Base-by-base conservation (phyloP, 1,140 invertebrate species). In the Bombus superbus region DNA sequence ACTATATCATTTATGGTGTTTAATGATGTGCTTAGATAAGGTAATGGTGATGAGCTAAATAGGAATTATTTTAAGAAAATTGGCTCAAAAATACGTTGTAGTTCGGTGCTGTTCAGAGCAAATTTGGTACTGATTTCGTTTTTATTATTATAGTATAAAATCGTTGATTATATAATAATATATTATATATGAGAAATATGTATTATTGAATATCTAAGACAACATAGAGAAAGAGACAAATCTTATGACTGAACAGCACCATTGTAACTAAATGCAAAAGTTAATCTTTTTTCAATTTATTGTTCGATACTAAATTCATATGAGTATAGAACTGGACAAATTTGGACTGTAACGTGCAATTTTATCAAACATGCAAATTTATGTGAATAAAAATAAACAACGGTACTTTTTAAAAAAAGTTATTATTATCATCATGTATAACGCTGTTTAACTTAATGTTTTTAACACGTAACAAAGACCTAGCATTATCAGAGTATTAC, bases 401-500 rank as follows among this genome's bases (percentile, higher is more conserved):
- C 42, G 13, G n/a, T 72, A 73, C 40, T 64, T 85, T 85, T 25
- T n/a, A n/a, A 62, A n/a, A 85, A 85, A 57, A 73, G 47, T 80
- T 28, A 72, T 84, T 28, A 59, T 72, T n/a, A 62, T 82, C 25
- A 59, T 84, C 47, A 25, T 72, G 44, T 80, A 85, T 62, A 72
- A 72, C 64, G 25, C 47, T 25, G 28, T 72, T 85, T 35, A 57
- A 69, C 13, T 35, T 72, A 72, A 62, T 72, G 9, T 53, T 35
- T 72, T 25, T n/a, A 44, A 75, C 47, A 22, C 10, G 38, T 81
- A 81, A 74, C 57, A 73, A 74, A 81, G 57, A 81, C 13, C 22
- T 81, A 85, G 44, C 79, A 32, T 85, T 59, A 71, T 69, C 74
- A 85, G 28, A 68, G 38, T 75, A 44, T 81, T 81, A 75, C 78